Percentiles rank a stretch among this genome's conserved stretches.
These are phyloP conservation scores for Rana temporaria DNA, from an alignment of 2,113 vertebrate genomes.

Conservation along the genomic window DNA sequence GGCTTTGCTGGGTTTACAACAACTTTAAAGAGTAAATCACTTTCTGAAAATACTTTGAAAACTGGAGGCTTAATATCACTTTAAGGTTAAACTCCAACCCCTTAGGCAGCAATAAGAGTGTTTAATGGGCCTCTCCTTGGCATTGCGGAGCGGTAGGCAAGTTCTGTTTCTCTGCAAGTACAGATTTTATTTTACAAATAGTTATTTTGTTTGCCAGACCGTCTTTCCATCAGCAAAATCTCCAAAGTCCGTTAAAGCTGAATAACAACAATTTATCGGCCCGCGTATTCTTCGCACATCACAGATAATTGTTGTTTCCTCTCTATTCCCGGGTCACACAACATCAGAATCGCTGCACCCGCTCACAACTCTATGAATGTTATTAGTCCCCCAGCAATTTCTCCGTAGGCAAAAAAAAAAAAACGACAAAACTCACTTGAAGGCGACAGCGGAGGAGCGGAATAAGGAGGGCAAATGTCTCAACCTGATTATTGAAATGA, in stretches of 20 bases:
- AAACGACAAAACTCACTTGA: background rate
- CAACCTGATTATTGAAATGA: conserved; percentile 9
- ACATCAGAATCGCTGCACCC: conserved; percentile 36
- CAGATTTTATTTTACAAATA: background rate
- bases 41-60: too few species aligned
- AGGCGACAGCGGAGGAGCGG: background rate
- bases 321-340: conserved; percentile 24
- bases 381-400: conserved; percentile 28
- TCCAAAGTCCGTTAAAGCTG: background rate
- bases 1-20: too few species aligned
- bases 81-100: too few species aligned
- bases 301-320: conserved; percentile 44
- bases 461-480: conserved; percentile 13
- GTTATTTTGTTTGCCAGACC: background rate
- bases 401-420: background rate
- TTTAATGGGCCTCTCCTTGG: too few species aligned
- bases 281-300: background rate
- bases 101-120: too few species aligned
- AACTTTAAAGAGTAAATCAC: too few species aligned
- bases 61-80: too few species aligned
- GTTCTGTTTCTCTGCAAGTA: too few species aligned
- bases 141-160: too few species aligned
- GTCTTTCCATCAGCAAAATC: background rate
- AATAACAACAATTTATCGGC: conserved; percentile 22
- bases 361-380: conserved; percentile 15